Percentiles rank a stretch among this genome's conserved stretches.
Evolutionary conservation across 2,797 vertebrate genomes (phyloP).

Genomic region (Glossophaga mutica): DNA sequence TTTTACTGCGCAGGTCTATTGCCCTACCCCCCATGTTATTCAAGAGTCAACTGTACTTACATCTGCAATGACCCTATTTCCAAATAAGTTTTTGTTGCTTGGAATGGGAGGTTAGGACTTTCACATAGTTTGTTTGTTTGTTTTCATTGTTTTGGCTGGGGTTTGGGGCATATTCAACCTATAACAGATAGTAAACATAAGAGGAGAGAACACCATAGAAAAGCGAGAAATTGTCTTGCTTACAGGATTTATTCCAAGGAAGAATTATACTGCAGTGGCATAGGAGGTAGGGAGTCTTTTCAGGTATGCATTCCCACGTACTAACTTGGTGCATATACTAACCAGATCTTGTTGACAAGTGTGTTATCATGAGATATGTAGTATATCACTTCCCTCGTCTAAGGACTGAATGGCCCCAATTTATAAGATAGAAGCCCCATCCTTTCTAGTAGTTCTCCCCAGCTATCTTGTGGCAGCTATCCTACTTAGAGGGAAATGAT

Average conservation of each 20-base stretch:
- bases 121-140: neutral
- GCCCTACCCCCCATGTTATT: neutral
- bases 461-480: neutral
- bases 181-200: neutral
- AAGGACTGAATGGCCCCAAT: neutral
- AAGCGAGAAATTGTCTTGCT: neutral
- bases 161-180: neutral
- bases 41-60: neutral
- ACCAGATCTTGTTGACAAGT: neutral
- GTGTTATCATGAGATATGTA: neutral
- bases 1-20: neutral
- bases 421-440: neutral
- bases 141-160: neutral
- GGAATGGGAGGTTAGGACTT: neutral
- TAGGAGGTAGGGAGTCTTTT: neutral
- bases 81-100: constrained; percentile 1
- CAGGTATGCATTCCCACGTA: neutral
- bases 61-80: neutral
- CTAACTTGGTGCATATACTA: neutral
- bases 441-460: neutral
- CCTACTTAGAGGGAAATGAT: constrained; percentile 6
- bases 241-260: neutral
- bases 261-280: neutral
- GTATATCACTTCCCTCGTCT: neutral
- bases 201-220: neutral